Conservation (phyloP, 2,797 vertebrate species). For the Xiphophorus birchmanni region DNA sequence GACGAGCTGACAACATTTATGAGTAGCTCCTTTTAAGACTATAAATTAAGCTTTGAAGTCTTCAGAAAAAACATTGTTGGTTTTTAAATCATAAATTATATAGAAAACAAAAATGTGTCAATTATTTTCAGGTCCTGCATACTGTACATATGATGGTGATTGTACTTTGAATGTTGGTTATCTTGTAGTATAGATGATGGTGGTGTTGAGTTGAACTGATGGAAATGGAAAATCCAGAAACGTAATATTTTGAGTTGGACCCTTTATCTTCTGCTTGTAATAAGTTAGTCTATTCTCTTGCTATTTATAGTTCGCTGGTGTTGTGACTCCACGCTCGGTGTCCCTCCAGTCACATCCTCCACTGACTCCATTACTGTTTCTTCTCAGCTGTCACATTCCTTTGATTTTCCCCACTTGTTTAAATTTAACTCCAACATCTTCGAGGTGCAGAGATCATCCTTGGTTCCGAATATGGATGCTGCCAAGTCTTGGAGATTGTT, state of each 20-base stretch:
- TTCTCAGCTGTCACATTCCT: conserved; percentile 70
- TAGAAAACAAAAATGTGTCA: too few relatives aligned
- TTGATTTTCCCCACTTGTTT: conserved; percentile 48
- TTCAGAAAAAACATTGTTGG: too few relatives aligned
- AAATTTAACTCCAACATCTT: conserved; percentile 66
- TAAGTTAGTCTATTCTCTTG: conserved; percentile 40
- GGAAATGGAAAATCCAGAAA: too few relatives aligned
- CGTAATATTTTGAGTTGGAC: neutral
- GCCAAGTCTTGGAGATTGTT: neutral
- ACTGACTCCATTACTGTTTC: conserved; percentile 20
- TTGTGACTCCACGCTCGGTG: conserved; percentile 25
- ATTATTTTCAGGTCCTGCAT: too few relatives aligned
- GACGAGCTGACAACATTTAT: too few relatives aligned
- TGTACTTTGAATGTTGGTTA: too few relatives aligned
- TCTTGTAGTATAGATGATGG: too few relatives aligned
- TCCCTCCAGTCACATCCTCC: conserved; percentile 25
- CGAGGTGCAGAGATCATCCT: conserved; percentile 22
- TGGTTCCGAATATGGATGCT: neutral
- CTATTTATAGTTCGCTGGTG: conserved; percentile 47
- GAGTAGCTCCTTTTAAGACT: too few relatives aligned
- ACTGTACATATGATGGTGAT: too few relatives aligned
- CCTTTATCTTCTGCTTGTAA: neutral
- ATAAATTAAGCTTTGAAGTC: too few relatives aligned
- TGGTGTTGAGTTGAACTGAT: too few relatives aligned
- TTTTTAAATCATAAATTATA: too few relatives aligned